Evolutionary conservation across 2,113 vertebrate genomes (phyloP).

Genomic region (Brachypodius melanocephalos): DNA sequence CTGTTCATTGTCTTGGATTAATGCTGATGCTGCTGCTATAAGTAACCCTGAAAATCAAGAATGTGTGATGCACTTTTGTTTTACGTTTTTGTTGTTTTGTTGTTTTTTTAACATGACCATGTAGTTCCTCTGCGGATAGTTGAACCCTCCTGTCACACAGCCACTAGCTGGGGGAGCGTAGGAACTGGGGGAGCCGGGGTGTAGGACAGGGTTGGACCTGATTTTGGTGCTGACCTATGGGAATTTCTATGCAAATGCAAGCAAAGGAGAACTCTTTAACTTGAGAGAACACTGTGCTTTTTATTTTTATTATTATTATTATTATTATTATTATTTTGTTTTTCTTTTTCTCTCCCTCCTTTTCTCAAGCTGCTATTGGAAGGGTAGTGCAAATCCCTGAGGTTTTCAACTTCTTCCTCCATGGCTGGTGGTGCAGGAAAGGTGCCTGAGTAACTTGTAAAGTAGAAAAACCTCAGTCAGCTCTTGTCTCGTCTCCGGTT

Average conservation of each 20-base stretch:
- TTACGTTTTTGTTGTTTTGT: neutral
- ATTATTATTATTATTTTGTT: neutral
- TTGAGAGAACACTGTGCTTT: constrained; percentile 63
- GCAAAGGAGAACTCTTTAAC: constrained; percentile 61
- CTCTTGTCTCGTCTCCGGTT: neutral
- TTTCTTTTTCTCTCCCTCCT: neutral
- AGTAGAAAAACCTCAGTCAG: neutral
- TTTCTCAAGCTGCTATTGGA: constrained; percentile 62
- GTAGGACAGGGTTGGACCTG: constrained; percentile 14
- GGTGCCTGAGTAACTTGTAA: neutral
- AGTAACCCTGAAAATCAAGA: constrained; percentile 77
- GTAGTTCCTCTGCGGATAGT: constrained; percentile 45
- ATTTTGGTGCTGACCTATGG: constrained; percentile 64
- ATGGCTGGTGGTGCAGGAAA: neutral
- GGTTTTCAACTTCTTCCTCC: neutral
- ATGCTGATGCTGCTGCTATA: constrained; percentile 78
- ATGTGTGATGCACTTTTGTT: constrained; percentile 79
- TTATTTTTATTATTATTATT: neutral
- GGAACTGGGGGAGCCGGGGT: neutral
- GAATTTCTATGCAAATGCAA: constrained; percentile 62
- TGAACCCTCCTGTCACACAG: constrained; percentile 65
- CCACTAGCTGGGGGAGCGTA: constrained; percentile 53
- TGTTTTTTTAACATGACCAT: constrained; percentile 18
- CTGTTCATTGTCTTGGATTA: constrained; percentile 73
- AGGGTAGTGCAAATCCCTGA: constrained; percentile 21